Conservation (phyloP, 2,113 vertebrate species). For the Hemiscyllium ocellatum region DNA sequence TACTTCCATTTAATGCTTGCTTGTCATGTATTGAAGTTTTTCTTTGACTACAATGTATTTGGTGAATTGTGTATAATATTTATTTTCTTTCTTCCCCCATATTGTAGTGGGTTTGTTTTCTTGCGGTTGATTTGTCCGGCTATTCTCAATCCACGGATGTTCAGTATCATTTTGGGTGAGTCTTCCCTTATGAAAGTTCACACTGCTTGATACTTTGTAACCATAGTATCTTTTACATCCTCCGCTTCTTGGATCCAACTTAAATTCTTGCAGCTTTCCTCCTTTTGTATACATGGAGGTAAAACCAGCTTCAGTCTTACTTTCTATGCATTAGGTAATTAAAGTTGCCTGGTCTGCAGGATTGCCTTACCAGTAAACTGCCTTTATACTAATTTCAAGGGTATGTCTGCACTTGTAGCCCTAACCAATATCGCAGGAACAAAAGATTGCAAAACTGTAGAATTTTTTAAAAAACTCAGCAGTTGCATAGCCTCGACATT, state of each 20-base stretch:
- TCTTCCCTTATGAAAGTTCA: not conserved
- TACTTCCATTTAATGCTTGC: not conserved
- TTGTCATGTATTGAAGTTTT: not conserved
- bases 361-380: not conserved
- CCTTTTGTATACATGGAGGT: not conserved
- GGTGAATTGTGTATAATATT: not conserved
- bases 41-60: not conserved
- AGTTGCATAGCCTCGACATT: not conserved
- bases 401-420: not conserved
- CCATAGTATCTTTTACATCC: not conserved
- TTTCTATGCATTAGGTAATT: not conserved
- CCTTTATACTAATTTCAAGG: not conserved
- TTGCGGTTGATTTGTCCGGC: conserved; percentile 94
- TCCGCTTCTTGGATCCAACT: not conserved
- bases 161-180: conserved; percentile 96
- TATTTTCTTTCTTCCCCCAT: conserved; percentile 40
- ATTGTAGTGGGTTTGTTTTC: conserved; percentile 91
- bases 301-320: not conserved
- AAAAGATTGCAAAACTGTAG: not conserved
- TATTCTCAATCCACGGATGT: conserved; percentile 95
- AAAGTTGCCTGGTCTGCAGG: not conserved
- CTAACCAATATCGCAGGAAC: not conserved
- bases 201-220: not conserved
- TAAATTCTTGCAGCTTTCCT: not conserved
- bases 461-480: not conserved